Evolutionary conservation across 2,113 vertebrate genomes (phyloP), one percentile per base, ranked within the genome.

Genomic region (Toxotes jaculatrix): DNA sequence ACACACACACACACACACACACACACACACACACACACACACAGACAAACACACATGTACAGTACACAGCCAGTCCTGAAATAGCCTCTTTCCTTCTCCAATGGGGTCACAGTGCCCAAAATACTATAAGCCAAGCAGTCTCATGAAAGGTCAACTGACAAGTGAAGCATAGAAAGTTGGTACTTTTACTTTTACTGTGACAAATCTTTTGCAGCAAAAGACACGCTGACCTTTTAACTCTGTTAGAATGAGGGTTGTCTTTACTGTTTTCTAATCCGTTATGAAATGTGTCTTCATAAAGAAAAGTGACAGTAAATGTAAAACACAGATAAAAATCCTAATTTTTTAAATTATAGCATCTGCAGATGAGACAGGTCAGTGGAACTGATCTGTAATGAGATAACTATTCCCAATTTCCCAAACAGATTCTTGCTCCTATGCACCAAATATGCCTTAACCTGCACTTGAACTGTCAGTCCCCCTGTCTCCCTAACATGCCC

Each of bases 131-230:
- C 70, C 74, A 68, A 80, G 56, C 60, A 12, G 40, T 76, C 80
- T 79, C 70, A 78, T 77, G 71, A 88, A 92, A 90, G 86, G 91
- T 89, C 89, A 89, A 74, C 47, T 76, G 79, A 75, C 56, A 80
- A 72, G 56, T 11, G 13, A 62, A 34, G 27, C 49, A 64, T 21
- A 42, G 17, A 45, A 82, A 65, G 51, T 61, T 53, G 12, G 49
- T 70, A 23, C 36, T 61, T 64, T 13, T 55, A n/a, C 27, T 27
- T 27, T 40, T 40, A 40, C 34, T 82, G 47, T 13, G 16, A 14
- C 31, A 23, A 14, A 51, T 17, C 1, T 59, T 31, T n/a, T 38
- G 5, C 7, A 21, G 19, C 2, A 3, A 43, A 34, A 73, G 0
- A 69, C 17, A 8, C 16, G 45, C 79, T 57, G 63, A 59, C 10